phyloP scores from a whole-genome alignment of 2,797 vertebrate genomes.

The Hipposideros larvatus region DNA sequence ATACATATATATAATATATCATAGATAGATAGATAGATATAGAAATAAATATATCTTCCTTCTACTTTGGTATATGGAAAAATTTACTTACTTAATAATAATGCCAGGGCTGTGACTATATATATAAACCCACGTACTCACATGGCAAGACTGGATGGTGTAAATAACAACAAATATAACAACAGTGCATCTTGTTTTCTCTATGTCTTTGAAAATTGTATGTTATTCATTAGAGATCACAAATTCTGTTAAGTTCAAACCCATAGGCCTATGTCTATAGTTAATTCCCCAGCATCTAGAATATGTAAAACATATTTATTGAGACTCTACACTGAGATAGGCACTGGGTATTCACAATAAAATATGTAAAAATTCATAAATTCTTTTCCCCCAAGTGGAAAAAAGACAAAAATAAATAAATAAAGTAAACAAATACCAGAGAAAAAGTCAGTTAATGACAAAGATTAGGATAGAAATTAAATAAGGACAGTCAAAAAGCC shows the following conservation, averaged over 20 bases:
- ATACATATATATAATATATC: too few species aligned
- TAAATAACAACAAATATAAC: not conserved
- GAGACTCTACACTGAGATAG: not conserved
- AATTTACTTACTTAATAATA: not conserved
- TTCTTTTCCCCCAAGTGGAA: not conserved
- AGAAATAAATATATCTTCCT: not conserved
- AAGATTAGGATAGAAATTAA: not conserved
- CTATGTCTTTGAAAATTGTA: not conserved
- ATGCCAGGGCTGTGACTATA: not conserved
- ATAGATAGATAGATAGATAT: too few species aligned
- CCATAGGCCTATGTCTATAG: not conserved
- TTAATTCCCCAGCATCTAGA: not conserved
- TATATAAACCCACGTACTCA: not conserved
- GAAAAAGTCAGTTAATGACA: not conserved
- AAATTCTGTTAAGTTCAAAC: not conserved
- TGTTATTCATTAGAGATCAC: not conserved
- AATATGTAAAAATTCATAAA: not conserved
- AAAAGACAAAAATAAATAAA: not conserved
- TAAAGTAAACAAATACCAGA: not conserved
- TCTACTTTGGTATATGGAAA: not conserved
- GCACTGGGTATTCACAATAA: not conserved
- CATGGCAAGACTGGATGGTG: not conserved
- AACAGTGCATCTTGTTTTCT: not conserved
- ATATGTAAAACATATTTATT: not conserved
- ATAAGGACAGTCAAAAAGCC: not conserved